Conservation (phyloP, 1,140 invertebrate species). For the Agrypnia vestita region DNA sequence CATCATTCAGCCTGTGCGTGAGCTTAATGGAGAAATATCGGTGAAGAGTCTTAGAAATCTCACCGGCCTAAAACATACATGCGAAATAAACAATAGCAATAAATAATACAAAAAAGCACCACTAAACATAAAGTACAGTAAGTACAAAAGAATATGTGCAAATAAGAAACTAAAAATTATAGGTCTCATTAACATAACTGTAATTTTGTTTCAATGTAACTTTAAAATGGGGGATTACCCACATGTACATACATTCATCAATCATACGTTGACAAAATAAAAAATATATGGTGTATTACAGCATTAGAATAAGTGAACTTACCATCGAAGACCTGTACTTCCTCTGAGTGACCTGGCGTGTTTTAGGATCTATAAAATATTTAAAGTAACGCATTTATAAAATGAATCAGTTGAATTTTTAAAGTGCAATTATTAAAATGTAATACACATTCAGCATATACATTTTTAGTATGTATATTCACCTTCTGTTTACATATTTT, state of each 20-base stretch:
- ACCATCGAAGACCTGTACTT: constrained; percentile 99
- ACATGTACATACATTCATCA: background rate
- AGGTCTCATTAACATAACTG: background rate
- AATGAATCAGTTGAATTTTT: background rate
- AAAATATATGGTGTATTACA: background rate
- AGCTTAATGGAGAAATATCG: constrained; percentile 58
- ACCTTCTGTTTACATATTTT: too few species aligned
- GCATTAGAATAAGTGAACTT: constrained; percentile 71
- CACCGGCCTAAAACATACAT: constrained; percentile 57
- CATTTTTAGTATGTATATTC: too few species aligned
- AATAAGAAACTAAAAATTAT: background rate
- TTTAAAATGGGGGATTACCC: background rate
- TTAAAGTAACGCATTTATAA: background rate
- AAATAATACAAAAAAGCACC: constrained; percentile 1
- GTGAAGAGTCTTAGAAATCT: constrained; percentile 58
- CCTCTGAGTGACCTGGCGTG: constrained; percentile 94
- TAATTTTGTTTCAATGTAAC: constrained; percentile 48
- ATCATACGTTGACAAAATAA: background rate
- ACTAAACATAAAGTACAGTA: too few species aligned
- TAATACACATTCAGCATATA: too few species aligned
- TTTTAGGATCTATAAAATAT: constrained; percentile 91
- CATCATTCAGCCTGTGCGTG: constrained; percentile 52
- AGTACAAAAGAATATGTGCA: too few species aligned
- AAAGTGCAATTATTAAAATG: background rate
- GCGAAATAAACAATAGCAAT: constrained; percentile 54